Base-by-base conservation (phyloP, 1,140 invertebrate genomes). In the Daktulosphaira vitifoliae region DNA sequence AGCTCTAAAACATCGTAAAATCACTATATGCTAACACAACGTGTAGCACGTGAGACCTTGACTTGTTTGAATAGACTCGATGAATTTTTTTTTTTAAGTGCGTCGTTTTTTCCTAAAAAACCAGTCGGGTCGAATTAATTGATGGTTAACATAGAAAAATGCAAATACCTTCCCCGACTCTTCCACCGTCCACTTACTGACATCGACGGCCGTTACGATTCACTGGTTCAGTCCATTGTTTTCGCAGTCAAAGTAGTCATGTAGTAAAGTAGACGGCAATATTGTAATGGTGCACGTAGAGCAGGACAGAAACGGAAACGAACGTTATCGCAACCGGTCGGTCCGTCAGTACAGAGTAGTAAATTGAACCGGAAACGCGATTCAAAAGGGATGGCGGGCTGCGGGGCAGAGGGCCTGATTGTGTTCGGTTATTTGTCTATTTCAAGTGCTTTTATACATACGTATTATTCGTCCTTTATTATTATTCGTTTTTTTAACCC, bases 281-380 rank as follows among this genome's bases (percentile, higher is more conserved):
- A 33, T n/a, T n/a, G n/a, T 33, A 33, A 33, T 33, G 11, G 29
- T 33, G 11, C 11, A 33, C 29, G 29, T 33, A 33, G 29, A 11
- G 11, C 29, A 11, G 29, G 29, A 5, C 29, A 11, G 29, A 16
- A 62, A 62, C 56, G 56, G 56, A 62, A 62, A 62, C 56, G 42
- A 62, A 62, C 42, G 56, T 62, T 62, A 62, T 62, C 56, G 56
- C 56, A 62, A 29, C 56, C 42, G 56, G 56, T 62, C 26, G 22
- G 54, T 59, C 53, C 38, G 38, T 16, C 53, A 18, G 53, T 23
- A 39, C 37, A 11, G 25, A 59, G 29, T 33, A 33, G n/a, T 44
- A 33, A 62, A 62, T 62, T 33, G 56, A 48, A 62, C 56, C 56
- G 56, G 56, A 62, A 62, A 62, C 56, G 56, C 56, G 42, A 62